Base-by-base conservation (phyloP, 2,797 vertebrate species). In the Pachyuromys duprasi region DNA sequence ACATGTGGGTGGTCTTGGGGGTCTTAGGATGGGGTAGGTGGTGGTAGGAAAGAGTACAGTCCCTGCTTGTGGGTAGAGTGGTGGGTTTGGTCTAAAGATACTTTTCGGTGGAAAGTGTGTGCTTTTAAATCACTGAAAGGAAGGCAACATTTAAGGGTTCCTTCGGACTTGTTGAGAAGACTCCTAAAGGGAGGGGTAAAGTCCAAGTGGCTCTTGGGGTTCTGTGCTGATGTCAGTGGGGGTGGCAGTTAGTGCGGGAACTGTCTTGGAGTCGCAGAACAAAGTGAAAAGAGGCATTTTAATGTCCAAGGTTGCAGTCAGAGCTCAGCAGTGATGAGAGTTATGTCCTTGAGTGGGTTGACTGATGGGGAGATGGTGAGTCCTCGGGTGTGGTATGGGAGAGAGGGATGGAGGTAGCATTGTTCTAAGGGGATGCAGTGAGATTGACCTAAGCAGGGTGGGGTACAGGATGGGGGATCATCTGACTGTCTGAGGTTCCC, bases 331-430 rank as follows among this genome's bases (percentile, higher is more conserved):
- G 39, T 90, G 93, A 80, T 83, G 89, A 84, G 89, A 83, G 69
- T 92, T 95, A 63, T 95, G 93, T 93, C 97, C 95, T 97, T 96
- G 97, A 95, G 62, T 94, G 93, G 90, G 92, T 67, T 94, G 93
- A 70, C 89, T 92, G 93, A 82, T 80, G 33, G 86, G 91, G 90
- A 95, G 60, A 72, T 45, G 20, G 75, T 84, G 90, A 93, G 93
- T 28, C 86, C 94, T 91, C 94, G 93, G 96, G 97, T 96, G 94
- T 97, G 97, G 97, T 95, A 39, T 94, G 93, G 60, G 86, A 90
- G 70, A 86, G 65, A 90, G 86, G 75, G 65, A 53, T 57, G 55
- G 57, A 74, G 55, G 81, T 70, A 86, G 79, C 86, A 55, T 84
- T 90, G 60, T 69, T 62, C 63, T 96, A 95, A 97, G 95, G 94